These are phyloP conservation scores for Eulemur macaco DNA, from an alignment of 2,113 vertebrate species.

Conservation along the genomic window DNA sequence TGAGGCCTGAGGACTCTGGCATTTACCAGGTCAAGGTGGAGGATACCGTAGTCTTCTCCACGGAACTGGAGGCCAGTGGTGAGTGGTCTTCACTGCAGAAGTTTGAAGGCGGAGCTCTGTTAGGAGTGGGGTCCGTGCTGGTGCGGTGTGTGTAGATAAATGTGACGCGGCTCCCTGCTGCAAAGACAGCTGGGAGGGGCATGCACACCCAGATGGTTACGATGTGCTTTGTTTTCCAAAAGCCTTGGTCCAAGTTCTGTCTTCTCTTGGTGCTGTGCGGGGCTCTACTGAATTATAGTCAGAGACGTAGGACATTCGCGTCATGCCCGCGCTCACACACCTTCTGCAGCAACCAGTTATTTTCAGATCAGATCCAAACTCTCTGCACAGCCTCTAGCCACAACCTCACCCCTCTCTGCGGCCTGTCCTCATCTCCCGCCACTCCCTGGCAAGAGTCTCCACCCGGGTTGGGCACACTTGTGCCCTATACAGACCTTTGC, in stretches of 20 bases:
- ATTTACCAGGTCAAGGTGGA: constrained; percentile 92
- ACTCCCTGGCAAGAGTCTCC: background rate
- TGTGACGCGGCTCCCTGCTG: background rate
- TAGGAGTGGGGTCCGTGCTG: fast-evolving
- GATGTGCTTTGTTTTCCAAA: background rate
- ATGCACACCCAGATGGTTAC: background rate
- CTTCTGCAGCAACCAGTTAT: background rate
- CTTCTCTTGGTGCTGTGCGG: background rate
- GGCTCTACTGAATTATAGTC: too few relatives aligned
- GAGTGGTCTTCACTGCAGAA: background rate
- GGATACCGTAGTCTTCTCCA: constrained; percentile 88
- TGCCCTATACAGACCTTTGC: background rate
- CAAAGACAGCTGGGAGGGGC: background rate
- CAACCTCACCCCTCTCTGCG: background rate
- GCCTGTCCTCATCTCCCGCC: too few relatives aligned
- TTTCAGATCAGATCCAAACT: background rate
- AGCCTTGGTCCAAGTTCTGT: background rate
- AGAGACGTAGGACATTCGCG: fast-evolving
- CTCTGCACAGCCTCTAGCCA: background rate
- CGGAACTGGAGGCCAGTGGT: constrained; percentile 86
- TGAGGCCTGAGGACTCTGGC: constrained; percentile 89
- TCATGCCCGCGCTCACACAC: background rate
- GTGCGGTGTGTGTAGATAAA: background rate
- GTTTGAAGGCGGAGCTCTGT: background rate
- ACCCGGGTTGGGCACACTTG: fast-evolving